Conservation (phyloP, 2,113 vertebrate species). For the Aegypius monachus region DNA sequence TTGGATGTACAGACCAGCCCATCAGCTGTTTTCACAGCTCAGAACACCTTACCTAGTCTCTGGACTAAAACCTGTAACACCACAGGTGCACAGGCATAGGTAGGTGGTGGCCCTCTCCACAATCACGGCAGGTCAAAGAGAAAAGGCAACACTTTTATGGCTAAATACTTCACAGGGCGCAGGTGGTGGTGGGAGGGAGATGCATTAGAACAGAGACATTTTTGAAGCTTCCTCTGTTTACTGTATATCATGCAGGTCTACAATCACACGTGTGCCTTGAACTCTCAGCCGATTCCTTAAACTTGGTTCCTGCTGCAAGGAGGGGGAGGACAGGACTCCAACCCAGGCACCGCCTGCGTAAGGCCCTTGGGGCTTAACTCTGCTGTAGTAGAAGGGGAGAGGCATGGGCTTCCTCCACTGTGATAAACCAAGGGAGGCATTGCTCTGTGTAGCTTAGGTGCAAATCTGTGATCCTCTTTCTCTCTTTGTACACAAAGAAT, state of each 20-base stretch:
- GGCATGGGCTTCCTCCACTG: neutral
- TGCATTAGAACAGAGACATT: neutral
- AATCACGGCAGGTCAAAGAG: neutral
- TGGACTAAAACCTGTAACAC: neutral
- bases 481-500: slow-evolving; percentile 27
- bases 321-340: neutral
- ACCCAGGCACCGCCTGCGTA: neutral
- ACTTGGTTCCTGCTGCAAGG: neutral
- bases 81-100: neutral
- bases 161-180: neutral
- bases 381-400: neutral
- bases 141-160: neutral
- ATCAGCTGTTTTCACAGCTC: neutral
- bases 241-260: neutral
- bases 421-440: neutral
- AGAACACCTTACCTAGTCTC: neutral
- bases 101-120: neutral
- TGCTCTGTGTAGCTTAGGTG: neutral
- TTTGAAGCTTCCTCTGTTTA: neutral
- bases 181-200: neutral
- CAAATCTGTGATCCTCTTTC: slow-evolving; percentile 39
- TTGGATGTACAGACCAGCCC: neutral
- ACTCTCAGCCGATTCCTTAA: neutral
- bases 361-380: neutral
- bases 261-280: neutral